Conservation (phyloP, 2,797 vertebrate genomes). For the Mormyrops boulengeri region DNA sequence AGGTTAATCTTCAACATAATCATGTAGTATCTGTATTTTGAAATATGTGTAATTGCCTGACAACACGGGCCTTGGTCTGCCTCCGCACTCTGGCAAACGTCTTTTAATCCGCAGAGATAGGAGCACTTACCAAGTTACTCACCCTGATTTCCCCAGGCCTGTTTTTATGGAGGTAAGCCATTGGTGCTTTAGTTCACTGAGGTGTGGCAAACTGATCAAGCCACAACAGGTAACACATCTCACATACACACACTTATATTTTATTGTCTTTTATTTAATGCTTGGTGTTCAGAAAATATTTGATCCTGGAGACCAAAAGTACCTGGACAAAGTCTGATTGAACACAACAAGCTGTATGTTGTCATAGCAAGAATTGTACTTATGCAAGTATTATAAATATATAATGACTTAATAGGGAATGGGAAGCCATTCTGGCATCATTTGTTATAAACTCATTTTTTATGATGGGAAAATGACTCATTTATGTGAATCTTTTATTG, state of each 20-base stretch:
- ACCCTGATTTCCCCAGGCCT: background rate
- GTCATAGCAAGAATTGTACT: background rate
- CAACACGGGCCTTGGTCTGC: background rate
- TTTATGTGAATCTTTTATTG: background rate
- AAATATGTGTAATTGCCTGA: background rate
- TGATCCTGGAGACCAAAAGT: background rate
- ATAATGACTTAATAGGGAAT: background rate
- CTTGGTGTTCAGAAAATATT: background rate
- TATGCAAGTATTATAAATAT: conserved; percentile 1
- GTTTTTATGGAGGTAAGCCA: background rate
- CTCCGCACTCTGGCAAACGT: background rate
- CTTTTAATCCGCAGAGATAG: background rate
- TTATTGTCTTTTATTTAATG: conserved; percentile 2
- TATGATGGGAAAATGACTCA: conserved; percentile 10
- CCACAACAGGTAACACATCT: background rate
- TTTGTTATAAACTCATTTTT: background rate
- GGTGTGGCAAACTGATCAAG: background rate
- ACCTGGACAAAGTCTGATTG: background rate
- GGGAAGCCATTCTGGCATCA: background rate
- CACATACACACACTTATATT: background rate
- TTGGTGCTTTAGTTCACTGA: background rate
- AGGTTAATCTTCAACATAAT: background rate
- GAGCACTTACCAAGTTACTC: background rate
- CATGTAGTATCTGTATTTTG: background rate
- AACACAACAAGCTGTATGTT: background rate